Evolutionary conservation across 2,797 vertebrate species (phyloP), one percentile per base, ranked within the genome.

Genomic region (Eulemur mongoz): DNA sequence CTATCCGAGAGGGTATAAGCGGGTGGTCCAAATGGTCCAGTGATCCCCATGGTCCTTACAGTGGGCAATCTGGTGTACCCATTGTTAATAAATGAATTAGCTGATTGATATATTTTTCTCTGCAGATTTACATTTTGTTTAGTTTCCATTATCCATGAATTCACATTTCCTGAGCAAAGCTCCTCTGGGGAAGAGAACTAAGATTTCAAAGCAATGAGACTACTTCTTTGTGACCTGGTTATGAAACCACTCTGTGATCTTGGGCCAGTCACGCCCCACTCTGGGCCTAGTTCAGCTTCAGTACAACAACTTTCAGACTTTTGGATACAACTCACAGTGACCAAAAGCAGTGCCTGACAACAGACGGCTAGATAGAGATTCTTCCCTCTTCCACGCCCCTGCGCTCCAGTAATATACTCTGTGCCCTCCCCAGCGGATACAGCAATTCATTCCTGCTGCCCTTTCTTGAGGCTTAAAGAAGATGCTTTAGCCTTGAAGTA

Each of bases 401-500:
- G 94, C 92, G 94, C 98, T 97, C 79, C 89, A 95, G 96, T 97
- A 97, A 97, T 89, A 96, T 35, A 98, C 95, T 35, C 70, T 18
- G 9, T 63, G 61, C 89, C 91, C 67, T 97, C 93, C 85, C 94
- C 93, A 91, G 95, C 95, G 97, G 98, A 97, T 96, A 97, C 82
- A 97, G 96, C 94, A 97, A 96, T 97, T 97, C 97, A 96, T 98
- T 98, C 97, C 97, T 97, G 94, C 94, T 97, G 97, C 89, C 94
- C 94, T 97, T 98, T 97, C 95, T 97, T 96, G 91, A 93, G 98
- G 92, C 92, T 97, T 92, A 94, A 93, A 97, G 97, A 95, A 97
- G 97, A 97, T 95, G 94, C 93, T 98, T 98, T 98, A 97, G 96
- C 97, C 97, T 97, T 97, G 91, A 97, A 98, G 97, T 93, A 98